Conservation (phyloP, 2,797 vertebrate species). For the Ambastaia sidthimunki region DNA sequence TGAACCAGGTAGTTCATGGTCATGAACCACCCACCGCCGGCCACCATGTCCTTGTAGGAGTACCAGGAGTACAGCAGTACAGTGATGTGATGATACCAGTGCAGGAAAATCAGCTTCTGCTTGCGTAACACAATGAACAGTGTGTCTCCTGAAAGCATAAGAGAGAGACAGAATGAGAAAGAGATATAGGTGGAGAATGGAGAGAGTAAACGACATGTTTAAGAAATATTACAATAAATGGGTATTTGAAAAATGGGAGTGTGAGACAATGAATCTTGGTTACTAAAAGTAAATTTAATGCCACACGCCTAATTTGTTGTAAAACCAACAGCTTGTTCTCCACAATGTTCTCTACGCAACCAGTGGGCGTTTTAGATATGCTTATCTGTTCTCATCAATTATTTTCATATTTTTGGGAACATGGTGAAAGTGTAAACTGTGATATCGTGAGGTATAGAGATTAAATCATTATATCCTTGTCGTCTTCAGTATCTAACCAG, state of each 20-base stretch:
- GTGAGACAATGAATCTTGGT: not conserved
- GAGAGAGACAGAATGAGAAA: constrained; percentile 3
- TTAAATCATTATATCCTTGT: not conserved
- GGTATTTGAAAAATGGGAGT: not conserved
- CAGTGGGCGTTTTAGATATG: not conserved
- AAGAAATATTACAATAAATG: not conserved
- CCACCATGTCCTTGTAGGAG: constrained; percentile 99
- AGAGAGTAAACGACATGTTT: not conserved
- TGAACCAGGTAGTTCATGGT: constrained; percentile 99
- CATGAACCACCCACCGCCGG: constrained; percentile 99
- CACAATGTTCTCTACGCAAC: not conserved
- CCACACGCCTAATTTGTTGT: not conserved
- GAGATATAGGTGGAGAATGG: not conserved
- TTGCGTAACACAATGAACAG: constrained; percentile 98
- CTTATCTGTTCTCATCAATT: not conserved
- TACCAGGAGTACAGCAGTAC: constrained; percentile 99
- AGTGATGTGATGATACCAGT: constrained; percentile 99
- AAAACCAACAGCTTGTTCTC: not conserved
- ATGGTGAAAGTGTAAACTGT: not conserved
- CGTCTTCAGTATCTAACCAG: not conserved
- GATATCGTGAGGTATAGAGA: not conserved
- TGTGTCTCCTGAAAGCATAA: constrained; percentile 86
- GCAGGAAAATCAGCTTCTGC: constrained; percentile 99
- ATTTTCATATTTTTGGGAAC: not conserved
- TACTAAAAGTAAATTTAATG: not conserved